Evolutionary conservation across 1,140 invertebrate species (phyloP).

Genomic region (Phortica variegata): DNA sequence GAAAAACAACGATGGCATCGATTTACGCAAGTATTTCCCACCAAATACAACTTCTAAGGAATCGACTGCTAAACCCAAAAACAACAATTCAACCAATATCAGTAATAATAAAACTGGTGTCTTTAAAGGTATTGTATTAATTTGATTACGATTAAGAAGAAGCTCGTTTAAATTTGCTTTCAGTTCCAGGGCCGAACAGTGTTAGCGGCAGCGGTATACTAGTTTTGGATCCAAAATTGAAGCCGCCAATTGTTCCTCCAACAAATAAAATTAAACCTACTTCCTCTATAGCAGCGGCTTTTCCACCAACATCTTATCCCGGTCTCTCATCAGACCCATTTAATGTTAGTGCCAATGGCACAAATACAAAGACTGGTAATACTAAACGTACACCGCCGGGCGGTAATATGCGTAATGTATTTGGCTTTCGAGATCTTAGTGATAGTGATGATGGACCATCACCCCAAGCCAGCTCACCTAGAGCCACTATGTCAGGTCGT

Average conservation of each 20-base stretch:
- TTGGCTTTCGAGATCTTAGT: slow-evolving; percentile 30
- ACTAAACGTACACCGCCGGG: no score
- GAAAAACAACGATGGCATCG: background rate
- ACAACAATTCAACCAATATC: no score
- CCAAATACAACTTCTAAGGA: background rate
- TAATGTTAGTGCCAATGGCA: background rate
- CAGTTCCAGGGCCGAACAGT: no score
- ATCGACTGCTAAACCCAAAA: slow-evolving; percentile 12
- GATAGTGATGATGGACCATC: background rate
- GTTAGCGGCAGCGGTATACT: no score
- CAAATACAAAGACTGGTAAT: no score
- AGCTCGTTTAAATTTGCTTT: no score
- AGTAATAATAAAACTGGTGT: no score
- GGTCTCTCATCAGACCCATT: slow-evolving; percentile 28
- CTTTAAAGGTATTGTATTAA: no score
- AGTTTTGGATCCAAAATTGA: no score
- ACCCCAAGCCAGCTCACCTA: background rate
- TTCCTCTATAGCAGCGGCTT: slow-evolving; percentile 13
- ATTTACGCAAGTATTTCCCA: no score
- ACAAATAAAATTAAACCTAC: slow-evolving; percentile 21
- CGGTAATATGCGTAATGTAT: slow-evolving; percentile 19
- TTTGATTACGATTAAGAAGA: no score
- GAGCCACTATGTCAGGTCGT: slow-evolving; percentile 18
- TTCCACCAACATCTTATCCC: slow-evolving; percentile 35
- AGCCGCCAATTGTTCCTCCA: background rate